Conservation (phyloP, 2,113 vertebrate species). For the Tragelaphus strepsiceros region DNA sequence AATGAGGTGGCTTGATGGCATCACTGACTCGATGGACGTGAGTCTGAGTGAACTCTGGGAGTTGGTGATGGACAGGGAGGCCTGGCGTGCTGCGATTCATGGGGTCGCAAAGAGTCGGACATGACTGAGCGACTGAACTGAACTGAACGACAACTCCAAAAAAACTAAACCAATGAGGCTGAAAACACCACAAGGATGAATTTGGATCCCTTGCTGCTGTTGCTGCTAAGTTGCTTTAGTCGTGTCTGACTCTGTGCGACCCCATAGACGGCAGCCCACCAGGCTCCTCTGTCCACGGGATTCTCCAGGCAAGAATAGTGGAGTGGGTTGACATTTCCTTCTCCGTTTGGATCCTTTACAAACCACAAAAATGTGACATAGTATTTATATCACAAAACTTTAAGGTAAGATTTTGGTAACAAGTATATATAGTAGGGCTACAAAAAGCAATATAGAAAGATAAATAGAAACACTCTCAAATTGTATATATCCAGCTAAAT, state of each 20-base stretch:
- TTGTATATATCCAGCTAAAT: background rate
- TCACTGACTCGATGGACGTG: no score
- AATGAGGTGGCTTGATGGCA: no score
- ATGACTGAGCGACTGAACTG: no score
- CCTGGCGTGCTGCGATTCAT: no score
- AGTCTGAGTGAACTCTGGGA: no score
- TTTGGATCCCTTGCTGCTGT: background rate
- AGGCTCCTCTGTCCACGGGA: background rate
- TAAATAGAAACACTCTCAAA: background rate
- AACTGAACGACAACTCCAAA: background rate
- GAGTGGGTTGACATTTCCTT: background rate
- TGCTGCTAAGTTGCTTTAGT: background rate
- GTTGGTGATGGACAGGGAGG: no score
- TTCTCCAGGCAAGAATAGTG: background rate
- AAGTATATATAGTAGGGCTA: background rate
- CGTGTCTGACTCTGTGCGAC: accelerated
- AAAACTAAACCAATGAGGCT: background rate
- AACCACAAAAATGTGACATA: background rate
- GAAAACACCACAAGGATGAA: background rate
- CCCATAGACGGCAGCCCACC: background rate
- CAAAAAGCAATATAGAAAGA: background rate
- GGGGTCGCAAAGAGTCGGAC: no score
- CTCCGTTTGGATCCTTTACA: background rate
- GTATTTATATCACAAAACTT: background rate
- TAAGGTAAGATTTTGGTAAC: background rate